A percentile compares a stretch with the other conserved stretches of the same genome.
phyloP scores from a whole-genome alignment of 2,113 vertebrate genomes.

The Diadophis punctatus region DNA sequence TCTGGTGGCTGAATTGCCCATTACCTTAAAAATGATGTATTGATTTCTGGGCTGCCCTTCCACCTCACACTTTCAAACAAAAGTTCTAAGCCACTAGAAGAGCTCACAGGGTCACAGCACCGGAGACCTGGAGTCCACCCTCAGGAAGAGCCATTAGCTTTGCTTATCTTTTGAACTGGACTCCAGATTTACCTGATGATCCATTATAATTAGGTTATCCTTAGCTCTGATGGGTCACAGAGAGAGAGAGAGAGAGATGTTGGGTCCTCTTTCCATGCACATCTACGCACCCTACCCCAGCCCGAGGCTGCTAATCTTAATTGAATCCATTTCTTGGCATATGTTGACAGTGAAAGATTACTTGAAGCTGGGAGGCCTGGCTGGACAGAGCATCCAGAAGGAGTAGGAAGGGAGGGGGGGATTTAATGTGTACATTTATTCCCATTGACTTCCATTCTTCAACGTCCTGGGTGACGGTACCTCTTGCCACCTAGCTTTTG shows the following conservation, averaged over 20 bases:
- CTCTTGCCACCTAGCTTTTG: conserved; percentile 54
- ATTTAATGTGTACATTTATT: conserved; percentile 82
- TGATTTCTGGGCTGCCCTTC: background rate
- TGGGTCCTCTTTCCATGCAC: conserved; percentile 74
- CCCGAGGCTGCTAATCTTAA: conserved; percentile 93
- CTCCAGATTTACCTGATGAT: conserved; percentile 39
- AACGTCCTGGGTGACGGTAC: conserved; percentile 74
- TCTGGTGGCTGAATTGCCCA: background rate
- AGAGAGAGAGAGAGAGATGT: conserved; percentile 60
- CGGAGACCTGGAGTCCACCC: conserved; percentile 18
- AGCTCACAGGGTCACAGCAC: conserved; percentile 51
- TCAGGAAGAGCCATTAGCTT: conserved; percentile 11
- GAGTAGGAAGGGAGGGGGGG: conserved; percentile 21
- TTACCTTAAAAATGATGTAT: background rate
- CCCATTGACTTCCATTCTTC: conserved; percentile 82
- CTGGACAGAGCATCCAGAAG: conserved; percentile 76
- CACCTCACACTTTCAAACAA: background rate
- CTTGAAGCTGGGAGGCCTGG: conserved; percentile 89
- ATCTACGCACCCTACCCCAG: background rate
- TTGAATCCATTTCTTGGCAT: conserved; percentile 96
- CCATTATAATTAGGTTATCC: conserved; percentile 41
- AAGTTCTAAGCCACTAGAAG: conserved; percentile 2
- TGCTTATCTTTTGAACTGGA: conserved; percentile 35
- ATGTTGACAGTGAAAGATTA: conserved; percentile 98
- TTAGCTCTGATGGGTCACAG: conserved; percentile 55